A percentile compares a stretch with the other conserved stretches of the same genome.
Evolutionary conservation across 2,888 invertebrate genomes (phyloP).

Genomic region (Megastigmus dorsalis): DNA sequence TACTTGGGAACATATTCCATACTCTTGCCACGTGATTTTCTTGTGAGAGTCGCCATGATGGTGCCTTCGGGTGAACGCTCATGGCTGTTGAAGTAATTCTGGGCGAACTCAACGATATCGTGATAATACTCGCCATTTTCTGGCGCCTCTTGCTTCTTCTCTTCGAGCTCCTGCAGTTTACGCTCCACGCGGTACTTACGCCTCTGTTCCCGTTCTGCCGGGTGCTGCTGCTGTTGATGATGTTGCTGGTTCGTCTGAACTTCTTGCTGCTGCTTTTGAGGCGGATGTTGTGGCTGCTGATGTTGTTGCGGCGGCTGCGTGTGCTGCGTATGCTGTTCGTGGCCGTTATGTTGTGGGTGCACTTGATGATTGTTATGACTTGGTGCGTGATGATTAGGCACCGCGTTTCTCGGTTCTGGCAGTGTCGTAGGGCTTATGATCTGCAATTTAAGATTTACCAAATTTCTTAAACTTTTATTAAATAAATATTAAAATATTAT

Average conservation of each 20-base stretch:
- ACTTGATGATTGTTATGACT: slow-evolving; percentile 41
- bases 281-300: slow-evolving; percentile 57
- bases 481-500: background rate
- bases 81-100: slow-evolving; percentile 93
- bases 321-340: slow-evolving; percentile 57
- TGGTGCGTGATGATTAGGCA: background rate
- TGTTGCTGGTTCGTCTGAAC: slow-evolving; percentile 53
- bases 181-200: slow-evolving; percentile 90
- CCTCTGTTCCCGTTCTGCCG: slow-evolving; percentile 84
- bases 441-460: slow-evolving; percentile 3
- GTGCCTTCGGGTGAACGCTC: slow-evolving; percentile 91
- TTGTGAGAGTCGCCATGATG: slow-evolving; percentile 88
- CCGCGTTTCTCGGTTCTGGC: slow-evolving; percentile 4
- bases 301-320: slow-evolving; percentile 22
- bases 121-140: slow-evolving; percentile 76
- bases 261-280: slow-evolving; percentile 60
- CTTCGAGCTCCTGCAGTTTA: slow-evolving; percentile 88
- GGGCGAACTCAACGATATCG: slow-evolving; percentile 95
- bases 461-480: background rate
- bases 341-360: slow-evolving; percentile 66
- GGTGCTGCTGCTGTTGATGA: slow-evolving; percentile 62
- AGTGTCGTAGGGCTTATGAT: background rate
- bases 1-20: slow-evolving; percentile 89
- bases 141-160: slow-evolving; percentile 71
- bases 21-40: slow-evolving; percentile 83